Evolutionary conservation across 2,888 invertebrate genomes (phyloP).

Genomic region (Metalampra italica): DNA sequence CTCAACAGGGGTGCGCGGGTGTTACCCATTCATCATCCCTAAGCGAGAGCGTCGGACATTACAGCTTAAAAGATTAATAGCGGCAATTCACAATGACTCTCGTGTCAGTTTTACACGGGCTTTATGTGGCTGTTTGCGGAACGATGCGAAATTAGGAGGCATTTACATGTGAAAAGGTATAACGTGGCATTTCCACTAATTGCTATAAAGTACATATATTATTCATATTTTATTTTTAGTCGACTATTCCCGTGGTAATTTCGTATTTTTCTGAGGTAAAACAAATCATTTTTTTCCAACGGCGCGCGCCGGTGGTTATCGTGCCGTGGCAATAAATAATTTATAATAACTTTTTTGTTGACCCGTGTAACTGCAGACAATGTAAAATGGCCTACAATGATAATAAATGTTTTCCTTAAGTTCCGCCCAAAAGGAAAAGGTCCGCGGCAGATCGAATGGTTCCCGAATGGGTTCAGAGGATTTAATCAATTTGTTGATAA

Average conservation of each 20-base stretch:
- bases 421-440: neutral
- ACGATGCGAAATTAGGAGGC: neutral
- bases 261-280: too few relatives aligned
- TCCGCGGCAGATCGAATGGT: constrained; percentile 11
- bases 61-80: neutral
- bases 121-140: neutral
- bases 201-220: too few relatives aligned
- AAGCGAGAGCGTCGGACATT: neutral
- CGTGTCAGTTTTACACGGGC: neutral
- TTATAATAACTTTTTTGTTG: too few relatives aligned
- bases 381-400: neutral
- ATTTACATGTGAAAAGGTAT: neutral
- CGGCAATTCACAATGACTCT: neutral
- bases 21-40: neutral
- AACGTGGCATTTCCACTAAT: too few relatives aligned
- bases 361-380: too few relatives aligned
- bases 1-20: neutral
- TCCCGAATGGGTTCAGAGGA: constrained; percentile 12
- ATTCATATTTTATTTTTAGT: too few relatives aligned
- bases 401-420: constrained; percentile 1
- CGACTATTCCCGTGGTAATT: too few relatives aligned
- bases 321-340: too few relatives aligned
- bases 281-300: too few relatives aligned
- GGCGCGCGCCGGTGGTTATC: too few relatives aligned
- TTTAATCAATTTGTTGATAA: constrained; percentile 33